Percentiles rank a stretch among this genome's conserved stretches.
phyloP scores from a whole-genome alignment of 2,797 vertebrate species.

The Eidolon dupreanum region DNA sequence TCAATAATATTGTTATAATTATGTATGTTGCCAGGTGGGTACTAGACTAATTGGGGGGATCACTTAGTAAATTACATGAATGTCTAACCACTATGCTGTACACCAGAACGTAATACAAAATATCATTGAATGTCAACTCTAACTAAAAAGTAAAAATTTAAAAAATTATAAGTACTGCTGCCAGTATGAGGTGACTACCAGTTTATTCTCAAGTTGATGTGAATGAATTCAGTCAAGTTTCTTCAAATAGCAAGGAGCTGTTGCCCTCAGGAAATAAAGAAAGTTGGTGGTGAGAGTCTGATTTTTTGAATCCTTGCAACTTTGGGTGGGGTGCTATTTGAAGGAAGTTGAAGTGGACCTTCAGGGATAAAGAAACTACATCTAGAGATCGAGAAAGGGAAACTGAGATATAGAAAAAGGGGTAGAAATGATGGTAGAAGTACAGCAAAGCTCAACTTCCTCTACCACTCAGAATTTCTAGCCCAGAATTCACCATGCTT shows the following conservation, averaged over 20 bases:
- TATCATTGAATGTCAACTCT: no score
- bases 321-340: not conserved
- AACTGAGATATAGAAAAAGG: not conserved
- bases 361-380: not conserved
- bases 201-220: conserved; percentile 28
- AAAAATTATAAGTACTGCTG: conserved; percentile 49
- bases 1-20: no score
- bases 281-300: not conserved
- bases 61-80: no score
- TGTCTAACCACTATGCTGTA: no score
- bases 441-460: not conserved
- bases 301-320: not conserved
- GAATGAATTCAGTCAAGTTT: conserved; percentile 43
- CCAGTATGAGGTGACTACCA: not conserved
- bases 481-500: not conserved
- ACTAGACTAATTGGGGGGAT: no score
- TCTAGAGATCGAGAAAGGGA: conserved; percentile 34
- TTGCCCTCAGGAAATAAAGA: not conserved
- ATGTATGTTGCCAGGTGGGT: no score
- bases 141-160: no score
- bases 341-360: not conserved
- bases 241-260: conserved; percentile 47
- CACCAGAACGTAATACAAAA: no score
- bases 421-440: not conserved
- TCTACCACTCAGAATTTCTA: not conserved